These are phyloP conservation scores for Celastrina argiolus DNA, from an alignment of 2,888 invertebrate species.

Conservation along the genomic window DNA sequence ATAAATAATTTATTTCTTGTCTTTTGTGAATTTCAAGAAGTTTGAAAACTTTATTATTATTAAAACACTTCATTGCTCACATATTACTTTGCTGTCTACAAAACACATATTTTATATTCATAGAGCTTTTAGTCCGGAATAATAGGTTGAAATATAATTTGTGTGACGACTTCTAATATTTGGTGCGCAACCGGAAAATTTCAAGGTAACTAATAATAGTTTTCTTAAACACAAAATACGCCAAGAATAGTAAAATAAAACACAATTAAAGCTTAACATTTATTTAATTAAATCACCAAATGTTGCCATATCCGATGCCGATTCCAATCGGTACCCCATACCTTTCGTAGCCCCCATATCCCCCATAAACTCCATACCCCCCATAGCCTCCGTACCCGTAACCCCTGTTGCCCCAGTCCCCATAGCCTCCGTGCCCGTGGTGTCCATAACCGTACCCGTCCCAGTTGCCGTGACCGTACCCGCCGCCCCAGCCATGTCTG, in stretches of 20 bases:
- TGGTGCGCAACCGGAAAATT: neutral
- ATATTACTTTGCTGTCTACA: no score
- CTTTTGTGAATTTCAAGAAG: no score
- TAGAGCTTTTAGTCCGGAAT: no score
- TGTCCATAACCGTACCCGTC: neutral
- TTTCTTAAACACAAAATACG: conserved; percentile 25
- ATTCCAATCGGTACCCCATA: neutral
- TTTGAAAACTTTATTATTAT: no score
- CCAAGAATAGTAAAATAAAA: neutral
- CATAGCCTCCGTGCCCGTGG: conserved; percentile 23
- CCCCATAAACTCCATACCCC: neutral
- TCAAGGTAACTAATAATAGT: neutral
- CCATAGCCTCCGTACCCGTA: conserved; percentile 28
- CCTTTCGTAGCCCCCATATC: neutral
- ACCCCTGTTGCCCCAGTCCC: conserved; percentile 24
- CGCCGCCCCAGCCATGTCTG: conserved; percentile 24
- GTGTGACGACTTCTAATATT: neutral
- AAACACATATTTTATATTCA: no score
- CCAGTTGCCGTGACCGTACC: neutral
- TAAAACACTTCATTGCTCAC: no score
- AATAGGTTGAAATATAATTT: no score
- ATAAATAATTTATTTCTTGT: no score
- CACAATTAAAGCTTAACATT: neutral
- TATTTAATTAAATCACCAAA: neutral
- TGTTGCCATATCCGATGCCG: conserved; percentile 15